Percentiles rank a stretch among this genome's conserved stretches.
Conservation (phyloP, 2,888 invertebrate genomes). For the Volucella inanis region DNA sequence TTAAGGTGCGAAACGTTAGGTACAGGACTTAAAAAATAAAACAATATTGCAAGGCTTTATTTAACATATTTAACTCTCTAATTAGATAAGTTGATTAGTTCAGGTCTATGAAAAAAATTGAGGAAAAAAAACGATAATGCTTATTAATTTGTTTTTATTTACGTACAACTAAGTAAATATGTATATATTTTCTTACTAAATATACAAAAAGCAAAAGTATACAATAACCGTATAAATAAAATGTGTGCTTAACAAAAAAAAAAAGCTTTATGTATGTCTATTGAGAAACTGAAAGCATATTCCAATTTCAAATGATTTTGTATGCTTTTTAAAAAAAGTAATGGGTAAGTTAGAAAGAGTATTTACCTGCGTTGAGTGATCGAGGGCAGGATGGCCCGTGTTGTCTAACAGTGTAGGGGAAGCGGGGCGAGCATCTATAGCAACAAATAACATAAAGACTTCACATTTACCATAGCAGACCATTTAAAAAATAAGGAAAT, state of each 20-base stretch:
- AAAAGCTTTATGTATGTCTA: constrained; percentile 20
- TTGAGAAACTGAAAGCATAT: constrained; percentile 54
- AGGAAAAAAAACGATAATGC: too few relatives aligned
- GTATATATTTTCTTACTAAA: too few relatives aligned
- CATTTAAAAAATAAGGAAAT: constrained; percentile 80
- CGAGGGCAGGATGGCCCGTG: constrained; percentile 90
- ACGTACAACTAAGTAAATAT: too few relatives aligned
- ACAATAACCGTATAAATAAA: not conserved
- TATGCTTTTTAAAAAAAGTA: constrained; percentile 64
- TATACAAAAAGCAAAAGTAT: too few relatives aligned
- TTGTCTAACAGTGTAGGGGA: constrained; percentile 94
- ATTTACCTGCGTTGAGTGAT: constrained; percentile 89
- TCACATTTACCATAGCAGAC: constrained; percentile 84
- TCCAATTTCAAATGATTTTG: constrained; percentile 57
- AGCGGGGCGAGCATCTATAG: constrained; percentile 95
- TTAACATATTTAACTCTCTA: too few relatives aligned
- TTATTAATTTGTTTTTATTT: too few relatives aligned
- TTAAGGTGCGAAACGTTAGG: too few relatives aligned
- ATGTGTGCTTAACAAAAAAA: constrained; percentile 18
- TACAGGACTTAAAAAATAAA: too few relatives aligned
- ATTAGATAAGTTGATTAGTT: too few relatives aligned
- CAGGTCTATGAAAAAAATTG: too few relatives aligned
- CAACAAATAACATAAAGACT: constrained; percentile 92
- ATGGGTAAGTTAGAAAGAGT: constrained; percentile 80
- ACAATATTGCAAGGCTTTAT: too few relatives aligned